These are phyloP conservation scores for Lepidurus couesii DNA, from an alignment of 1,140 invertebrate species.

Conservation along the genomic window DNA sequence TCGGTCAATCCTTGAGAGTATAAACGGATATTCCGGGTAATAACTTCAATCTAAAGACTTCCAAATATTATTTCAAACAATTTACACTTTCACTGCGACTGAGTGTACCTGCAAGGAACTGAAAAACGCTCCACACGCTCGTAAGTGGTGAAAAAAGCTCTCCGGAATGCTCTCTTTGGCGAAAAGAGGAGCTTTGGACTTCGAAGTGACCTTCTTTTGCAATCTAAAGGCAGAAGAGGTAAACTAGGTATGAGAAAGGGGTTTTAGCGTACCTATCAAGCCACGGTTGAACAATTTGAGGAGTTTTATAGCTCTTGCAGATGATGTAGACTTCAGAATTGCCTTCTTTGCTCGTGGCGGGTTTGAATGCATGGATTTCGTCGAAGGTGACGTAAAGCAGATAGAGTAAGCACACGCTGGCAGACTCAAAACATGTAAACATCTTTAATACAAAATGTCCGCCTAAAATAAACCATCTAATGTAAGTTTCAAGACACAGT, in stretches of 20 bases:
- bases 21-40: background rate
- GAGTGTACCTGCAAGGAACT: background rate
- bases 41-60: background rate
- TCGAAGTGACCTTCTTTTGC: background rate
- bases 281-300: background rate
- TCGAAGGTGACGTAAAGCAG: constrained; percentile 68
- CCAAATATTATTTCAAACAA: background rate
- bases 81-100: background rate
- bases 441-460: constrained; percentile 85
- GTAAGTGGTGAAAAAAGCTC: background rate
- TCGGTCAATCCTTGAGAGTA: background rate
- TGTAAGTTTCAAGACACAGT: background rate
- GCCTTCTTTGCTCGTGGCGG: constrained; percentile 82
- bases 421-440: constrained; percentile 83
- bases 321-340: constrained; percentile 91
- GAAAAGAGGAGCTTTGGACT: background rate
- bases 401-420: constrained; percentile 71
- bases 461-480: constrained; percentile 41
- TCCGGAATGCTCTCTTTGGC: background rate
- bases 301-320: constrained; percentile 60
- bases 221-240: background rate
- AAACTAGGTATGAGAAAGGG: background rate
- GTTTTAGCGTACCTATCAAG: background rate
- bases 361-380: constrained; percentile 72
- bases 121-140: background rate